phyloP scores from a whole-genome alignment of 30 jellyfish, hydroid and myxozoan genomes.

The Catostylus mosaicus region DNA sequence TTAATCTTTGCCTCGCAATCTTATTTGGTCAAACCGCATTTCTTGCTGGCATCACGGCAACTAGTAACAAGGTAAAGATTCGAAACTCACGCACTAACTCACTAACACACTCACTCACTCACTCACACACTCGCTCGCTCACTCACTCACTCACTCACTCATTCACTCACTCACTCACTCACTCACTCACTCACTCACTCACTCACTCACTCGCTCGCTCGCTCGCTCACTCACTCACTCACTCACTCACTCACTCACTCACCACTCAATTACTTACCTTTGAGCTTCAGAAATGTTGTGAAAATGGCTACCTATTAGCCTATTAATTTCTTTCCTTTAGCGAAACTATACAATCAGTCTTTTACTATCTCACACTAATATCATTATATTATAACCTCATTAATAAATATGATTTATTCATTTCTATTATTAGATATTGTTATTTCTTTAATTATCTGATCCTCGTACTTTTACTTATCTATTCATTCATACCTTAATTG shows the following conservation, averaged over 20 bases:
- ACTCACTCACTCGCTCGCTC: not conserved
- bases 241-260: not conserved
- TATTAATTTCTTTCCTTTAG: too few species aligned
- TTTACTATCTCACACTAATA: too few species aligned
- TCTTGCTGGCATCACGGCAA: conserved; percentile 52
- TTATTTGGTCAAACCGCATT: conserved; percentile 60
- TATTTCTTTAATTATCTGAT: too few species aligned
- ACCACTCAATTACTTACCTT: not conserved
- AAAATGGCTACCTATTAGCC: too few species aligned
- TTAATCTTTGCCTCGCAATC: conserved; percentile 48
- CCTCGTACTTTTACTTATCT: not conserved
- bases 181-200: not conserved
- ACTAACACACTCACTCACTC: not conserved
- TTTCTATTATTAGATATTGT: too few species aligned
- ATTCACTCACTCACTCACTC: not conserved
- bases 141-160: not conserved
- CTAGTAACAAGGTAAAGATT: conserved; percentile 42
- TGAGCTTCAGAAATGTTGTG: not conserved
- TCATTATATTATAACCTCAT: too few species aligned
- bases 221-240: not conserved
- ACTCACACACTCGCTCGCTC: not conserved
- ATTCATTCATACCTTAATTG: not conserved
- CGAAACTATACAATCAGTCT: too few species aligned
- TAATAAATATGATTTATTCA: too few species aligned
- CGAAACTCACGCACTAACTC: not conserved